Percentiles rank a stretch among this genome's conserved stretches.
These are phyloP conservation scores for Columba janthina DNA, from an alignment of 2,113 vertebrate genomes.

Conservation along the genomic window DNA sequence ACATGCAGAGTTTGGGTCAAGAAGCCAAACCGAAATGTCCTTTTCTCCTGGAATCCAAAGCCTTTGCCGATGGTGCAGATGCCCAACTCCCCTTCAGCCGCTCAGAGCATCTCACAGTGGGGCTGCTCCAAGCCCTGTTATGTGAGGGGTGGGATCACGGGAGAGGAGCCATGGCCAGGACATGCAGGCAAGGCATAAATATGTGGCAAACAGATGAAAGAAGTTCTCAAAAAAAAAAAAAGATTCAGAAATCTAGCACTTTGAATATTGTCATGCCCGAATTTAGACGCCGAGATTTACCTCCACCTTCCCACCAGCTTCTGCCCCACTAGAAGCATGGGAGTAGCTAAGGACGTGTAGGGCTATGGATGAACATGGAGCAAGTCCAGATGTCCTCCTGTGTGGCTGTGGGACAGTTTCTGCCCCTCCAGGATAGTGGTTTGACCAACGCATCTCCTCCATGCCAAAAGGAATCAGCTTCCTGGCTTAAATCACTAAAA, in stretches of 20 bases:
- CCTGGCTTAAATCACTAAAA: background rate
- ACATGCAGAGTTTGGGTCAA: background rate
- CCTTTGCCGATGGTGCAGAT: fast-evolving
- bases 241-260: background rate
- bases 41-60: background rate
- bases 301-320: background rate
- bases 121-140: background rate
- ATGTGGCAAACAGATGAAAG: background rate
- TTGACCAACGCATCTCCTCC: background rate
- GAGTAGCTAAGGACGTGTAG: background rate
- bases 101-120: background rate
- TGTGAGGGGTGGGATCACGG: background rate
- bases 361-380: background rate
- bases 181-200: background rate
- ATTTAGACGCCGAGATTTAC: background rate
- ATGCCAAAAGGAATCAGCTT: background rate
- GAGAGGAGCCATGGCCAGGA: background rate
- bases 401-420: fast-evolving
- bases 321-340: background rate
- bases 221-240: background rate
- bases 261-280: background rate
- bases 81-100: background rate
- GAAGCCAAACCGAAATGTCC: background rate
- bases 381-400: background rate
- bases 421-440: background rate